Evolutionary conservation across 2,888 invertebrate species (phyloP).

Genomic region (Lasioglossum pauxillum): DNA sequence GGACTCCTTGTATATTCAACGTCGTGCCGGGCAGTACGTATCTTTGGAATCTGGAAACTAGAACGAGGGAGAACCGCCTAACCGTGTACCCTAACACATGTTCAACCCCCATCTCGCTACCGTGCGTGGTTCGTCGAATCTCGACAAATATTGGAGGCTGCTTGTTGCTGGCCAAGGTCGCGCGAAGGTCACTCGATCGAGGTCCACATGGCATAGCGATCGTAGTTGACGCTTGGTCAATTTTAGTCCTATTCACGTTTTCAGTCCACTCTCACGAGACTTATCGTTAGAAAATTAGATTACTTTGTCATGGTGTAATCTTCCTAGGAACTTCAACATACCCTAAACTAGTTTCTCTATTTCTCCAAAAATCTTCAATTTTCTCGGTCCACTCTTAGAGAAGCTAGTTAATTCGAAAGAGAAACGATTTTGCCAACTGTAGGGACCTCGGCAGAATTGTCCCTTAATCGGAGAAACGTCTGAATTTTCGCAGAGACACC

Average conservation of each 20-base stretch:
- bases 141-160: not conserved
- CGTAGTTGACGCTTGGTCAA: not conserved
- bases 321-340: no score
- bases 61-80: not conserved
- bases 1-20: slow-evolving; percentile 92
- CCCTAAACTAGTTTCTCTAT: no score
- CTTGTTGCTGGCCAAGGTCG: not conserved
- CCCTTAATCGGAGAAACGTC: slow-evolving; percentile 38
- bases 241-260: no score
- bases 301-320: no score
- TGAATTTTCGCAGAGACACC: slow-evolving; percentile 88
- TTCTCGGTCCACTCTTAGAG: no score
- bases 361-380: no score
- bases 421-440: no score
- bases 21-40: slow-evolving; percentile 91
- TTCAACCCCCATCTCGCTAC: not conserved
- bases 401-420: no score
- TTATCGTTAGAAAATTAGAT: no score
- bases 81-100: not conserved
- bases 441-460: no score
- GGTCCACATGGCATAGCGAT: not conserved
- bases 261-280: no score
- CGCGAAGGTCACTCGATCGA: not conserved
- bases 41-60: slow-evolving; percentile 21
- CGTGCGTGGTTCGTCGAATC: not conserved